Evolutionary conservation across 2,113 vertebrate genomes (phyloP).

Genomic region (Tyto alba): DNA sequence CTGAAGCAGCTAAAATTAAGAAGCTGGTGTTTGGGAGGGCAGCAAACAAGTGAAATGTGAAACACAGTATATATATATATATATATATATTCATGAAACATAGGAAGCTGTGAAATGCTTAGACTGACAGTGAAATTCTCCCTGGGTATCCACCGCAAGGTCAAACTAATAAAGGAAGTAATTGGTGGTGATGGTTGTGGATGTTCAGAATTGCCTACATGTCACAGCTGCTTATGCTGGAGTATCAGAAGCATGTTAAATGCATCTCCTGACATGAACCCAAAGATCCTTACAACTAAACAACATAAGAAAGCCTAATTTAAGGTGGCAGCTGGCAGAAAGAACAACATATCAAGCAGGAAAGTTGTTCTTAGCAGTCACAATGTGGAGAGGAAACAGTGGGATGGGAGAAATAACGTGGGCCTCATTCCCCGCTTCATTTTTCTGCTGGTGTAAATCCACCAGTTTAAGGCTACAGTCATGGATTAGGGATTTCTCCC

Average conservation of each 20-base stretch:
- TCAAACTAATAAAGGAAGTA: conserved; percentile 46
- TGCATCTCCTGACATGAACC: neutral
- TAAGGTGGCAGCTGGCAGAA: conserved; percentile 17
- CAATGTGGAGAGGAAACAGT: neutral
- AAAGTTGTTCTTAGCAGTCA: conserved; percentile 7
- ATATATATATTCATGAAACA: conserved; percentile 24
- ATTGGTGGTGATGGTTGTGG: conserved; percentile 58
- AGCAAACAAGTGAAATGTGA: conserved; percentile 57
- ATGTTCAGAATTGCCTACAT: conserved; percentile 39
- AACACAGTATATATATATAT: neutral
- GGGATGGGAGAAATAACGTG: neutral
- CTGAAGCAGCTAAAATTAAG: conserved; percentile 47
- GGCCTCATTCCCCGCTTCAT: neutral
- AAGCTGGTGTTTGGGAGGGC: neutral
- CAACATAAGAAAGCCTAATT: neutral
- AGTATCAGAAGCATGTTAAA: conserved; percentile 20
- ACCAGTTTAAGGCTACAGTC: neutral
- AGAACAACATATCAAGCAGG: neutral
- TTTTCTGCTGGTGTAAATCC: neutral
- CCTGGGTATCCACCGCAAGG: neutral
- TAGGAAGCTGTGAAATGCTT: conserved; percentile 31
- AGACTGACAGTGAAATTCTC: conserved; percentile 53
- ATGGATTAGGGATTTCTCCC: neutral
- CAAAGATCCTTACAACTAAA: neutral
- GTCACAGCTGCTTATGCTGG: conserved; percentile 15